Evolutionary conservation across 64 coral and sea anemone genomes (phyloP).

Genomic region (Stichodactyla mertensii): DNA sequence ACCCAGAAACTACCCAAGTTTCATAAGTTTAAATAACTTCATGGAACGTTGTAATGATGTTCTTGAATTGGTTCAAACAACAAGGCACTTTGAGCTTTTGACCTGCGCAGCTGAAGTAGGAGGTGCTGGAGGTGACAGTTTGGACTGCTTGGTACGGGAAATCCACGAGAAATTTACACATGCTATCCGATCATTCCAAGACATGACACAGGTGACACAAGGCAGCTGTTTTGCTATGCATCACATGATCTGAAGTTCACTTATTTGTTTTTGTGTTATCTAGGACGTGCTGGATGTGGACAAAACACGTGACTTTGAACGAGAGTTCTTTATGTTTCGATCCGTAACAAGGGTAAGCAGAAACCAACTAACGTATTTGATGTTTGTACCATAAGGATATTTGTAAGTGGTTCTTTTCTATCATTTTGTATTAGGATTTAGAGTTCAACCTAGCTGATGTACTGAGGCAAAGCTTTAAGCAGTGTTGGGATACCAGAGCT

Average conservation of each 20-base stretch:
- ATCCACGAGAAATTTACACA: constrained; percentile 77
- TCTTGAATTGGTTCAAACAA: constrained; percentile 98
- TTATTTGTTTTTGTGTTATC: not conserved
- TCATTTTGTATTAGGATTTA: constrained; percentile 49
- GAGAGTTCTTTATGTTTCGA: constrained; percentile 94
- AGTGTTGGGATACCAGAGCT: constrained; percentile 95
- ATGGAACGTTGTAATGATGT: constrained; percentile 99
- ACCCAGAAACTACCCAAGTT: constrained; percentile 75
- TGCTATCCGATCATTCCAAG: constrained; percentile 68
- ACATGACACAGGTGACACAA: constrained; percentile 70
- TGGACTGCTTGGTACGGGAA: constrained; percentile 85
- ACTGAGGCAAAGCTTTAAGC: constrained; percentile 89
- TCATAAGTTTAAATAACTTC: constrained; percentile 81
- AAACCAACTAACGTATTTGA: not conserved
- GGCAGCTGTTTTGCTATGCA: not conserved
- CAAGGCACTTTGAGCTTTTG: constrained; percentile 92
- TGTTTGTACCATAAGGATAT: too few relatives aligned
- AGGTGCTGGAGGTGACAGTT: constrained; percentile 82
- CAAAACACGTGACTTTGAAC: constrained; percentile 88
- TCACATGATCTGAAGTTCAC: not conserved
- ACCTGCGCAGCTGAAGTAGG: constrained; percentile 82
- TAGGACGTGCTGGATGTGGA: constrained; percentile 88
- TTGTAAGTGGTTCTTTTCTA: not conserved
- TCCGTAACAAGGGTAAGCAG: constrained; percentile 90
- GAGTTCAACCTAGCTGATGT: constrained; percentile 88